Percentiles rank a stretch among this genome's conserved stretches.
phyloP scores from a whole-genome alignment of 2,113 vertebrate genomes.

The Daphoenositta chrysoptera region DNA sequence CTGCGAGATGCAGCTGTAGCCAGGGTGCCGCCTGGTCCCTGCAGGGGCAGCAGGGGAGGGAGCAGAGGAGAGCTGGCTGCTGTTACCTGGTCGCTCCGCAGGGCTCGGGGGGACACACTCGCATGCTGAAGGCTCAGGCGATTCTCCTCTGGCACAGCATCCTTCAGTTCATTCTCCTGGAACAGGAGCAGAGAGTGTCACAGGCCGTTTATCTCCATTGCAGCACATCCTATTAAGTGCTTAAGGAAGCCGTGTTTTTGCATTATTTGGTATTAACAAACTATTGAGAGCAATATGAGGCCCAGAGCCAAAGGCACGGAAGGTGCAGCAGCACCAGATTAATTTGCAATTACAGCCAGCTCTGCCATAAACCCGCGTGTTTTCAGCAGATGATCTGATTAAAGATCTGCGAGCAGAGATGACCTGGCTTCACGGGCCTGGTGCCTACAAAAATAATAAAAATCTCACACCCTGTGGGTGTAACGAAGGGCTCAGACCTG shows the following conservation, averaged over 20 bases:
- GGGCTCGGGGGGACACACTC: slow-evolving; percentile 65
- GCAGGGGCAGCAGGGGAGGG: too few species aligned
- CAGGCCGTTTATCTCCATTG: neutral
- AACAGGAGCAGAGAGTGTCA: neutral
- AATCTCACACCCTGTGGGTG: neutral
- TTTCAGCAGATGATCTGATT: neutral
- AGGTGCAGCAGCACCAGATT: slow-evolving; percentile 2
- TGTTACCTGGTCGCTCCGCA: slow-evolving; percentile 83
- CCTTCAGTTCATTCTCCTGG: slow-evolving; percentile 84
- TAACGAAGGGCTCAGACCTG: neutral
- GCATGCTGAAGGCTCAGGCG: slow-evolving; percentile 78
- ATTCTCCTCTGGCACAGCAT: slow-evolving; percentile 74
- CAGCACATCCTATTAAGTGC: neutral
- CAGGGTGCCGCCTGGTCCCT: neutral
- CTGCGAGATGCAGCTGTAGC: too few species aligned
- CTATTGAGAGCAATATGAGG: neutral
- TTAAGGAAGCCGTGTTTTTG: neutral
- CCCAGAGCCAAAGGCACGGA: neutral
- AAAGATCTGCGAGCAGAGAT: neutral
- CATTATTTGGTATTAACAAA: slow-evolving; percentile 7
- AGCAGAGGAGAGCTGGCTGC: neutral
- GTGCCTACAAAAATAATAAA: neutral
- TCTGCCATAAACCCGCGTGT: neutral
- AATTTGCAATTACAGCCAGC: neutral
- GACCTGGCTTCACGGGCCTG: neutral